Conservation (phyloP, 23 tunicate species). For the Halocynthia aurantium region DNA sequence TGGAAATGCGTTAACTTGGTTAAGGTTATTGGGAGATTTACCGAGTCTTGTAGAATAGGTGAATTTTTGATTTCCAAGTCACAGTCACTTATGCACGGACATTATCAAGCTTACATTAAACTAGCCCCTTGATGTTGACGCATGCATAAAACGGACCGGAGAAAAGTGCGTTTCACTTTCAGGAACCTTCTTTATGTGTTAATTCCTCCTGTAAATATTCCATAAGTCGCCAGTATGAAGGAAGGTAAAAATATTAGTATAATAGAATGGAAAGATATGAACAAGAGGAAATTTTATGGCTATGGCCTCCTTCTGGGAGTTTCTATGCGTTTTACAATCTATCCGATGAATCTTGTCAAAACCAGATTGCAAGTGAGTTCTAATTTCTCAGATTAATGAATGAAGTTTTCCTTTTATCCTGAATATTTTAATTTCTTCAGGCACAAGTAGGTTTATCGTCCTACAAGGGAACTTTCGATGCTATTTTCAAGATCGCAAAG, state of each 20-base stretch:
- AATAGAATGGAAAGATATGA: constrained; percentile 90
- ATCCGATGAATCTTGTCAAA: constrained; percentile 76
- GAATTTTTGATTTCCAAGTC: too few relatives aligned
- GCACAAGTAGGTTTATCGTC: constrained; percentile 90
- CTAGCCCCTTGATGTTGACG: too few relatives aligned
- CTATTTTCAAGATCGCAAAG: constrained; percentile 70
- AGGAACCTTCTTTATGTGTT: too few relatives aligned
- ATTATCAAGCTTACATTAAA: too few relatives aligned
- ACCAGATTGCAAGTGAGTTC: constrained; percentile 77
- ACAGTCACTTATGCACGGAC: too few relatives aligned
- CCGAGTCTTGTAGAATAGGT: too few relatives aligned
- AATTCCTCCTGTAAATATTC: too few relatives aligned
- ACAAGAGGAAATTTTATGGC: constrained; percentile 74
- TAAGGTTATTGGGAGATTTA: too few relatives aligned
- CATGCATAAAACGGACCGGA: too few relatives aligned
- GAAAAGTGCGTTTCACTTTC: too few relatives aligned
- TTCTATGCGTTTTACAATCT: constrained; percentile 47
- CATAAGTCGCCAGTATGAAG: constrained; percentile 29
- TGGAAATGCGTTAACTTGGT: too few relatives aligned
- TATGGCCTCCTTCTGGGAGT: constrained; percentile 54
- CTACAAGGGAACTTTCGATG: constrained; percentile 85
- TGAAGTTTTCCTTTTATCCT: neutral
- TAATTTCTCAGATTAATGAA: neutral
- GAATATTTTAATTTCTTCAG: constrained; percentile 29
- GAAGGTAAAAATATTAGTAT: constrained; percentile 84